Percentiles rank a stretch among this genome's conserved stretches.
phyloP scores from a whole-genome alignment of 2,888 invertebrate genomes.

The Pollenia amentaria region DNA sequence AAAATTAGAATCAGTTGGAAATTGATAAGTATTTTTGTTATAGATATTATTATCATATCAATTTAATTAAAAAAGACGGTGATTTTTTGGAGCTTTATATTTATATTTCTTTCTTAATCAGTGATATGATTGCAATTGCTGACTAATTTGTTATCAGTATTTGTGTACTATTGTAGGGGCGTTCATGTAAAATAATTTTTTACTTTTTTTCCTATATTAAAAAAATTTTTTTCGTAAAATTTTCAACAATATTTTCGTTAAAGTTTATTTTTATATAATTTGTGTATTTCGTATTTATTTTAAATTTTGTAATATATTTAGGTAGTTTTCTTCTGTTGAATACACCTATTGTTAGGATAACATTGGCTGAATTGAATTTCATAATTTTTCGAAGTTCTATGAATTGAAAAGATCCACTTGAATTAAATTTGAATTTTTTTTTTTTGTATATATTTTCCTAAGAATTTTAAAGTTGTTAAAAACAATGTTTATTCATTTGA shows the following conservation, averaged over 20 bases:
- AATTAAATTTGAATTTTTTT: neutral
- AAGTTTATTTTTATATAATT: too few species aligned
- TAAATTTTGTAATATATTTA: neutral
- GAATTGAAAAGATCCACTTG: neutral
- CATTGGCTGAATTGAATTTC: neutral
- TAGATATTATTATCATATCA: constrained; percentile 31
- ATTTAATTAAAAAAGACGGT: constrained; percentile 20
- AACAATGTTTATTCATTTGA: neutral
- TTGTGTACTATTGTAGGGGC: neutral
- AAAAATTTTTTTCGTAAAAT: neutral
- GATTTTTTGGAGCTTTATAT: constrained; percentile 6
- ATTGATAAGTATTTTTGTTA: neutral
- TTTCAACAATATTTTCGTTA: too few species aligned
- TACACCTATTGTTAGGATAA: neutral
- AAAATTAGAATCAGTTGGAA: neutral
- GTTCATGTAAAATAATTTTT: neutral
- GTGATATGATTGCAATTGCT: neutral
- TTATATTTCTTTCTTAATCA: constrained; percentile 2
- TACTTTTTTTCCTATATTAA: neutral
- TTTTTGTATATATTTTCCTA: neutral
- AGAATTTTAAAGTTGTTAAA: neutral
- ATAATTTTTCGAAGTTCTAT: neutral
- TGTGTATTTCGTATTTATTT: too few species aligned
- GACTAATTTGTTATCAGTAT: neutral
- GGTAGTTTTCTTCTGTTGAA: neutral